Conservation (phyloP, 1,140 invertebrate species). For the Drosophila tropicalis region DNA sequence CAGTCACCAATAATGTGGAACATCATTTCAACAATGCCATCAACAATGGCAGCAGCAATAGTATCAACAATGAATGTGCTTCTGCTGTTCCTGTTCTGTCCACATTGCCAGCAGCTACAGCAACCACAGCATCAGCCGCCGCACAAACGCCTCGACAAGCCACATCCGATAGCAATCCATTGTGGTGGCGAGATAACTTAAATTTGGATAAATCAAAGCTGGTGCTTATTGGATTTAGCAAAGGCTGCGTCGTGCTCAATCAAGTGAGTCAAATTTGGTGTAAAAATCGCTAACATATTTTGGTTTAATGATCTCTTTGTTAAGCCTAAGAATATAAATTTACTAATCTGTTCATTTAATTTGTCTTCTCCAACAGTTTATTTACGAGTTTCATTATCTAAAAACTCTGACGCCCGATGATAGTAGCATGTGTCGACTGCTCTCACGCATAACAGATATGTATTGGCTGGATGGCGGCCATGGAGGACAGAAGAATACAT, state of each 20-base stretch:
- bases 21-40: constrained; percentile 64
- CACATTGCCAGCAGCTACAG: constrained; percentile 35
- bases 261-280: constrained; percentile 85
- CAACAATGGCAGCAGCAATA: constrained; percentile 34
- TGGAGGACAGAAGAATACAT: constrained; percentile 91
- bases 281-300: constrained; percentile 70
- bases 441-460: constrained; percentile 88
- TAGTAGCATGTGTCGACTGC: constrained; percentile 85
- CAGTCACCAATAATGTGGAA: constrained; percentile 55
- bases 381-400: constrained; percentile 92
- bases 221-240: constrained; percentile 93
- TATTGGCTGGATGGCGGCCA: constrained; percentile 96
- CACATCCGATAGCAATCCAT: constrained; percentile 65
- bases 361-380: constrained; percentile 83
- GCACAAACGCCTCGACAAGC: constrained; percentile 28
- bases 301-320: no score
- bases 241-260: constrained; percentile 96
- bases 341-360: background rate
- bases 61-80: constrained; percentile 51
- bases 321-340: no score
- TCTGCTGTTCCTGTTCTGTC: constrained; percentile 29
- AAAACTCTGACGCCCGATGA: constrained; percentile 87
- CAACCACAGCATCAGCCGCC: constrained; percentile 27
- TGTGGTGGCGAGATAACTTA: constrained; percentile 84
- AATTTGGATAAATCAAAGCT: constrained; percentile 84